These are phyloP conservation scores for Lepisosteus osseus DNA, from an alignment of 2,113 vertebrate genomes.

Conservation along the genomic window DNA sequence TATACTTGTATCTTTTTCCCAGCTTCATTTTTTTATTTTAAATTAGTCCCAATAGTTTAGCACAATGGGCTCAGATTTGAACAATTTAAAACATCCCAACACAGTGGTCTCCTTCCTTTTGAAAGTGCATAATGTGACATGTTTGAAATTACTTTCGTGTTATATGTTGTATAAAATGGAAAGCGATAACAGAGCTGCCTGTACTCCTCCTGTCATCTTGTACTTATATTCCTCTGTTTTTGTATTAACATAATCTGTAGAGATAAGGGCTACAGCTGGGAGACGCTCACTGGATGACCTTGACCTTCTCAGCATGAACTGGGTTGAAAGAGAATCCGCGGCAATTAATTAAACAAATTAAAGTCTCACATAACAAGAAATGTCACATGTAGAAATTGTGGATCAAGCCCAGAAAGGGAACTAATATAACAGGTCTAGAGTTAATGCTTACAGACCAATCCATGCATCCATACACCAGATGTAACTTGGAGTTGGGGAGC, in stretches of 20 bases:
- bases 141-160: background rate
- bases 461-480: too few species aligned
- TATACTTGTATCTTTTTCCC: too few species aligned
- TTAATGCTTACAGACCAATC: too few species aligned
- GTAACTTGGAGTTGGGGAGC: too few species aligned
- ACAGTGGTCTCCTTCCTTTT: background rate
- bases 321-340: background rate
- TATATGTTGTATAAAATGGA: background rate
- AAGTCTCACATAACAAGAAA: background rate
- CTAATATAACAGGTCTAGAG: background rate
- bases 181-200: conserved; percentile 3
- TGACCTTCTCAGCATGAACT: too few species aligned
- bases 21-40: too few species aligned
- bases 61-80: too few species aligned
- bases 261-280: background rate
- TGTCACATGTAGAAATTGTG: background rate
- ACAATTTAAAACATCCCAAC: background rate
- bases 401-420: background rate
- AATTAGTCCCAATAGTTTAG: too few species aligned
- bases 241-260: background rate
- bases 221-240: background rate
- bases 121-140: background rate
- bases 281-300: background rate
- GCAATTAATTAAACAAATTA: conserved; percentile 3
- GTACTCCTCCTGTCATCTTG: background rate